Evolutionary conservation across 1,140 invertebrate species (phyloP), one percentile per base, ranked within the genome.

Genomic region (Heliconius hewitsoni): DNA sequence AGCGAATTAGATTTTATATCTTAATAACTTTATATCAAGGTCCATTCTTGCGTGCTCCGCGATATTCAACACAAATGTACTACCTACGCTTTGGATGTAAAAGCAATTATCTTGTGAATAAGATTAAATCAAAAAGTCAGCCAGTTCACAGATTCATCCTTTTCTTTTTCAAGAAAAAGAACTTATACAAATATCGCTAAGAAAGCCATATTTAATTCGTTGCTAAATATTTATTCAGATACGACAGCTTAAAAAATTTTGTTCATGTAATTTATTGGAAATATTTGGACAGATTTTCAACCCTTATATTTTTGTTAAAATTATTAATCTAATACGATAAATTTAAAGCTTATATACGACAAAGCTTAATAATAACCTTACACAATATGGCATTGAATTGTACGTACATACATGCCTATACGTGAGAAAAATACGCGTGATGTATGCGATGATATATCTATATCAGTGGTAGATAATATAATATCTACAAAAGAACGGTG

Each of bases 401-500:
- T 76, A 76, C 74, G 66, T 76, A 75, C 74, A 76, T 76, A 66
- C 74, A 42, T 76, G 55, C 57, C 42, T 42, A 74, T 74, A 75
- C 74, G 74, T 60, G 37, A 75, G 55, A 60, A 66, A 30, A 50
- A 11, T 74, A 74, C 30, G 74, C 78, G 60, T 75, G 73, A 71
- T 79, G 46, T 78, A 66, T 66, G 73, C 18, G 42, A 79, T 80
- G 19, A 57, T 83, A 74, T 87, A 85, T 84, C 80, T 86, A 85
- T 91, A 92, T 91, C 88, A 86, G 86, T 83, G 85, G 82, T 75
- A 87, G 91, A 91, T 91, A 78, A 77, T 71, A 92, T 81, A 79
- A 46, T 92, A 92, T 92, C 91, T 89, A 79, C 73, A 81, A 57
- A 81, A 86, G 27, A 81, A 83, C 80, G 73, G 79, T 76, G 90